Conservation (phyloP, 1,140 invertebrate genomes). For the Drosophila miranda region DNA sequence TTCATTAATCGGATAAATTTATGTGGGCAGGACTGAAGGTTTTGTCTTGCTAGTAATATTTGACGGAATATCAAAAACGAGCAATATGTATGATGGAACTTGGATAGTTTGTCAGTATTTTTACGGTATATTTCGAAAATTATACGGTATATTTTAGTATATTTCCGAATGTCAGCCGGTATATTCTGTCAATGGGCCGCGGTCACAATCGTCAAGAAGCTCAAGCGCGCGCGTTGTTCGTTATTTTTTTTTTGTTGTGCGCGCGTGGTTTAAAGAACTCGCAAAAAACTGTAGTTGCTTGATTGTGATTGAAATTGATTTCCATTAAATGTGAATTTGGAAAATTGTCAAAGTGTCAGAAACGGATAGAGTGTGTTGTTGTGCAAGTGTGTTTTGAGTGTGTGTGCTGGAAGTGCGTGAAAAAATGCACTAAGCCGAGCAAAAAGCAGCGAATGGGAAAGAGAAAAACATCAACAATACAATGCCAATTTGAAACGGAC, state of each 20-base stretch:
- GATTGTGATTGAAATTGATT: conserved; percentile 26
- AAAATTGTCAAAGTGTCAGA: conserved; percentile 34
- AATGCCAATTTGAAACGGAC: conserved; percentile 56
- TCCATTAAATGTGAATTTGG: conserved; percentile 12
- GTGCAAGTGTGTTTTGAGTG: conserved; percentile 14
- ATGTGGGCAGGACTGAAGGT: too few relatives aligned
- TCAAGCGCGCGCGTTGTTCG: background rate
- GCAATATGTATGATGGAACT: too few relatives aligned
- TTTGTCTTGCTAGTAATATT: too few relatives aligned
- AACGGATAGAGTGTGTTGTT: conserved; percentile 14
- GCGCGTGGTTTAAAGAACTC: conserved; percentile 13
- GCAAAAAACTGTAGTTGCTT: background rate
- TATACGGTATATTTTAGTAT: too few relatives aligned
- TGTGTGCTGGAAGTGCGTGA: conserved; percentile 49
- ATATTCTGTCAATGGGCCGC: too few relatives aligned
- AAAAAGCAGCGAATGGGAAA: conserved; percentile 36
- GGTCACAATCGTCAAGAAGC: too few relatives aligned
- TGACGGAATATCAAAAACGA: too few relatives aligned
- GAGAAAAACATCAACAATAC: conserved; percentile 51
- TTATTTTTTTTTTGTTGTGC: background rate
- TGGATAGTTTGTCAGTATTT: too few relatives aligned
- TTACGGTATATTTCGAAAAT: too few relatives aligned
- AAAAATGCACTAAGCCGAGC: conserved; percentile 61
- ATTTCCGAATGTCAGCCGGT: too few relatives aligned
- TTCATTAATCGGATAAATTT: too few relatives aligned